Base-by-base conservation (phyloP, 2,888 invertebrate genomes). In the Lycaena phlaeas region DNA sequence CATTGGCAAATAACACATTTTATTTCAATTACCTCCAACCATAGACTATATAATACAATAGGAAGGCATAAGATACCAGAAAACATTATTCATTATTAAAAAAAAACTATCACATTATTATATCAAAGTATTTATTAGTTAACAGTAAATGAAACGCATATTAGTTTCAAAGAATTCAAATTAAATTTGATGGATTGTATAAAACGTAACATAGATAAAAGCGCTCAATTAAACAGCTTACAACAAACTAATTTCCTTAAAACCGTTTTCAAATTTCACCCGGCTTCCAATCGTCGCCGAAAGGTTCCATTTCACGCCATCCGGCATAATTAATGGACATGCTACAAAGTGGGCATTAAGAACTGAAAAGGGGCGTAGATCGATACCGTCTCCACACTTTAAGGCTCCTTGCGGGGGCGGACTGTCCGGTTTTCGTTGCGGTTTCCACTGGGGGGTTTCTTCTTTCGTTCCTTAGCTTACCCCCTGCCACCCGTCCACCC, bases 271-370 rank as follows among this genome's bases (percentile, higher is more conserved):
- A 52, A 51, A 54, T 54, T 54, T 51, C 40, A 27, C 47, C 49
- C 50, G 40, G 42, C 51, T 49, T 52, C 53, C 59, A 60, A 56
- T 34, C 34, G 66, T 65, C 64, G 64, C 57, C 58, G 52, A 58
- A 59, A 63, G 59, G 61, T 59, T 61, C 59, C 57, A 61, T 62
- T 66, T 57, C 64, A 66, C 62, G 59, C 57, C 51, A 52, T 56
- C 63, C 63, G 59, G 61, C 71, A 73, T 79, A 77, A 79, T 77
- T 76, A 75, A 78, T 78, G 73, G 67, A 64, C 70, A 65, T 63
- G 63, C 68, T 68, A 68, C 73, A 63, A 79, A 78, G 72, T 77
- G 74, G 68, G 68, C 66, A 69, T 72, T 78, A 82, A 84, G 82
- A 81, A 73, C 68, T 55, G 61, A 56, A 51, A 34, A 56, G 61